Conservation (phyloP, 2,113 vertebrate species). For the Platichthys flesus region DNA sequence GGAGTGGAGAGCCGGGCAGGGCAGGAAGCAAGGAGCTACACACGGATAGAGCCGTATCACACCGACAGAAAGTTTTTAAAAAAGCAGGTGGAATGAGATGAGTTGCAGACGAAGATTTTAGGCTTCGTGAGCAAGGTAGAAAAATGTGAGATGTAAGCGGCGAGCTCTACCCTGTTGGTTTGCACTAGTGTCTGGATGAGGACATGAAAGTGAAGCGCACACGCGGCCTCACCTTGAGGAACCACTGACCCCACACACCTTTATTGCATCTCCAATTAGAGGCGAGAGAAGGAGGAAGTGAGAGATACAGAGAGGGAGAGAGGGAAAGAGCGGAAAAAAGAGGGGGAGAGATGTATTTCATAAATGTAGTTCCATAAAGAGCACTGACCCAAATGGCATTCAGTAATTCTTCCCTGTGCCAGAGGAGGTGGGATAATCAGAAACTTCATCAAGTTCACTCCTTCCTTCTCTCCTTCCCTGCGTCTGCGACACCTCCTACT, state of each 20-base stretch:
- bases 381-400: conserved; percentile 82
- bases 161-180: conserved; percentile 11
- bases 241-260: conserved; percentile 81
- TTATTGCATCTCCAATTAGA: conserved; percentile 81
- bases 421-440: conserved; percentile 80
- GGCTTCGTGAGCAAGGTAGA: conserved; percentile 45
- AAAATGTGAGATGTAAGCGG: conserved; percentile 29
- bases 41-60: conserved; percentile 38
- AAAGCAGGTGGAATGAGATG: conserved; percentile 17
- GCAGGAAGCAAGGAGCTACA: conserved; percentile 20
- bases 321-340: conserved; percentile 58
- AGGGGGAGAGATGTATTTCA: conserved; percentile 79
- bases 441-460: conserved; percentile 76
- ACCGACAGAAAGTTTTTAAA: conserved; percentile 31
- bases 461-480: conserved; percentile 57
- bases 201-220: conserved; percentile 60
- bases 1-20: conserved; percentile 47
- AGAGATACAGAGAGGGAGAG: conserved; percentile 72
- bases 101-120: conserved; percentile 26
- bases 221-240: conserved; percentile 82
- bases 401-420: conserved; percentile 76
- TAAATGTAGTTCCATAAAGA: conserved; percentile 81
- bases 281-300: conserved; percentile 58
- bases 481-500: conserved; percentile 61
- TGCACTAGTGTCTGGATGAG: conserved; percentile 49